Conservation (phyloP, 2,113 vertebrate genomes). For the Scomber colias region DNA sequence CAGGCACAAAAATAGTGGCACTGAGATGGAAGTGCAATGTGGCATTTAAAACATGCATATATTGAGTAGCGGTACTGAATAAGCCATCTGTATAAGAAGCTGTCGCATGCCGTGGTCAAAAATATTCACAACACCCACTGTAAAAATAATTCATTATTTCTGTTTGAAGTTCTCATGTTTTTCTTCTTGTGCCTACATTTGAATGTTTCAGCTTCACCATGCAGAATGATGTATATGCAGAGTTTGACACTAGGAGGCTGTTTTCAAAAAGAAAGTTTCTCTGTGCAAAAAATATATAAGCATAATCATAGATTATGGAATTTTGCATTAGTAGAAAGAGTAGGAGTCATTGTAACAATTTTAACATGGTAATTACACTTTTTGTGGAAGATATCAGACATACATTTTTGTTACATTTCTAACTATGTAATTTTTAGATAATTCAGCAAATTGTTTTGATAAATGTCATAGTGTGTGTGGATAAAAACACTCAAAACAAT, state of each 20-base stretch:
- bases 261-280: too few relatives aligned
- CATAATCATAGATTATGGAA: too few relatives aligned
- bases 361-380: too few relatives aligned
- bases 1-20: slow-evolving; percentile 62
- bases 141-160: slow-evolving; percentile 50
- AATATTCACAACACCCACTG: slow-evolving; percentile 30
- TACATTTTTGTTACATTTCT: background rate
- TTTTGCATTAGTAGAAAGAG: too few relatives aligned
- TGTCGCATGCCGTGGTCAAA: slow-evolving; percentile 27
- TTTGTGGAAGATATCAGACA: too few relatives aligned
- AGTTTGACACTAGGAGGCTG: too few relatives aligned
- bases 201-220: too few relatives aligned
- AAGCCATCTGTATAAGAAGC: slow-evolving; percentile 68
- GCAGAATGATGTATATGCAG: too few relatives aligned
- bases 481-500: background rate
- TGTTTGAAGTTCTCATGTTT: background rate
- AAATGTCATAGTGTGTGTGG: background rate
- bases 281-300: too few relatives aligned
- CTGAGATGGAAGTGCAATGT: slow-evolving; percentile 69
- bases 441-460: background rate
- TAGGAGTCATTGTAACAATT: too few relatives aligned
- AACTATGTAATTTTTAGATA: background rate
- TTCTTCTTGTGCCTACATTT: too few relatives aligned
- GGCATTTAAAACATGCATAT: slow-evolving; percentile 68
- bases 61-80: slow-evolving; percentile 51